A percentile compares a stretch with the other conserved stretches of the same genome.
Evolutionary conservation across 92 coral and sea anemone species (phyloP).

Genomic region (Hydrozoanthus gracilis): DNA sequence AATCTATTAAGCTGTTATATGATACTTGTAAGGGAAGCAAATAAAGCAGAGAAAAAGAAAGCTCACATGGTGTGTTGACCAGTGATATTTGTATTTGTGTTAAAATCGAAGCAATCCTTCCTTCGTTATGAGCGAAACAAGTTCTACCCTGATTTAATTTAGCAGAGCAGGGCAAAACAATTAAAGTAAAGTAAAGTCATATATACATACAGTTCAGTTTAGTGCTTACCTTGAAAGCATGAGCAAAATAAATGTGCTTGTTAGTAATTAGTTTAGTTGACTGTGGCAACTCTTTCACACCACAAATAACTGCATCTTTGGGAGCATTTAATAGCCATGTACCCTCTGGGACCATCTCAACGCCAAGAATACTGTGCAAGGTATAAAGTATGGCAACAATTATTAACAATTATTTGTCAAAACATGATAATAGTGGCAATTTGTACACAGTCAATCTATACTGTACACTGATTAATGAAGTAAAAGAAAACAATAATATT

Average conservation of each 20-base stretch:
- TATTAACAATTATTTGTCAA: background rate
- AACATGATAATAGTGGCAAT: no score
- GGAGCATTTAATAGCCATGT: constrained; percentile 81
- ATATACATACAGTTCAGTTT: background rate
- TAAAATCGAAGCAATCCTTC: no score
- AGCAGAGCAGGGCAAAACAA: background rate
- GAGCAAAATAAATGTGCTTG: constrained; percentile 86
- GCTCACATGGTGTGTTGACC: no score
- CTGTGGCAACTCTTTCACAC: constrained; percentile 77
- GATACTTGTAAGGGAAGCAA: no score
- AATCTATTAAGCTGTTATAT: no score
- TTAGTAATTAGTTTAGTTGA: constrained; percentile 61
- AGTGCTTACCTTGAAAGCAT: constrained; percentile 81
- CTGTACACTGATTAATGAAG: no score
- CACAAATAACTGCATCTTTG: constrained; percentile 81
- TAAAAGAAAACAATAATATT: no score
- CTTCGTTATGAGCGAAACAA: no score
- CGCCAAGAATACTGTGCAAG: constrained; percentile 67
- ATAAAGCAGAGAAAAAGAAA: no score
- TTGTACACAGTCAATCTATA: no score
- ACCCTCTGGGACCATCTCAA: constrained; percentile 66
- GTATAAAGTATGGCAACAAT: background rate
- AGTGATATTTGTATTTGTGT: no score
- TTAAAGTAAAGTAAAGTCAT: background rate
- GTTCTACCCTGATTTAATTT: background rate